phyloP scores from a whole-genome alignment of 1,140 invertebrate genomes.

The Cephus cinctus region DNA sequence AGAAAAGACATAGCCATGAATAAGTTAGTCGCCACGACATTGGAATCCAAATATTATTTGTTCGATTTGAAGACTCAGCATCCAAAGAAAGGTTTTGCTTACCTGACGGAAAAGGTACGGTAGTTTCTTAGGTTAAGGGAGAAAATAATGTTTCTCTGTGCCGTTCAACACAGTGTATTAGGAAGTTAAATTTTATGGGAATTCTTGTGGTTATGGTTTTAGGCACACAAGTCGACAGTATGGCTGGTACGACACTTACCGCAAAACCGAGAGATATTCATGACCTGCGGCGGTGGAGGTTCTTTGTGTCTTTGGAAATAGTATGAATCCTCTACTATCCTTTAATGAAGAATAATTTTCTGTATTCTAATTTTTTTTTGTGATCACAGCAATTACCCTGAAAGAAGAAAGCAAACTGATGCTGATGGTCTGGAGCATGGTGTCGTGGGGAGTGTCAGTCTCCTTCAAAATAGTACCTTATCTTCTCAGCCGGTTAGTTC shows the following conservation, averaged over 20 bases:
- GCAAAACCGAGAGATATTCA: conserved; percentile 93
- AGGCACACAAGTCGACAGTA: conserved; percentile 80
- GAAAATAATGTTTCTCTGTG: no score
- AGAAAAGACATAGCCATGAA: conserved; percentile 94
- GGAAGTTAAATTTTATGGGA: no score
- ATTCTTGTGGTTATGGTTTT: conserved; percentile 21
- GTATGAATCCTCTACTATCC: conserved; percentile 55
- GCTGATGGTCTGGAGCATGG: conserved; percentile 70
- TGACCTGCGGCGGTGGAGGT: conserved; percentile 86
- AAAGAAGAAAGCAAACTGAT: conserved; percentile 68
- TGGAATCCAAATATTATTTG: conserved; percentile 91
- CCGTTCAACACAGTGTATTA: no score
- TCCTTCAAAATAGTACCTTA: conserved; percentile 78
- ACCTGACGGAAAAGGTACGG: conserved; percentile 69
- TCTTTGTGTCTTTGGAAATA: conserved; percentile 92
- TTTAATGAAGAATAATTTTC: background rate
- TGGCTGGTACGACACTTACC: conserved; percentile 87
- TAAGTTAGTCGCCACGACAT: conserved; percentile 87
- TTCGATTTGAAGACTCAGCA: conserved; percentile 89
- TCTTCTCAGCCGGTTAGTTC: conserved; percentile 87
- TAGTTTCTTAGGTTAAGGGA: no score
- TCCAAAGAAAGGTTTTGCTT: conserved; percentile 83
- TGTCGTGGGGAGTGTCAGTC: conserved; percentile 70
- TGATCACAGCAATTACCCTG: conserved; percentile 77
- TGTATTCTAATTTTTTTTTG: conserved; percentile 20